Evolutionary conservation across 2,888 invertebrate genomes (phyloP), one percentile per base, ranked within the genome.

Genomic region (Nyleta sp.): DNA sequence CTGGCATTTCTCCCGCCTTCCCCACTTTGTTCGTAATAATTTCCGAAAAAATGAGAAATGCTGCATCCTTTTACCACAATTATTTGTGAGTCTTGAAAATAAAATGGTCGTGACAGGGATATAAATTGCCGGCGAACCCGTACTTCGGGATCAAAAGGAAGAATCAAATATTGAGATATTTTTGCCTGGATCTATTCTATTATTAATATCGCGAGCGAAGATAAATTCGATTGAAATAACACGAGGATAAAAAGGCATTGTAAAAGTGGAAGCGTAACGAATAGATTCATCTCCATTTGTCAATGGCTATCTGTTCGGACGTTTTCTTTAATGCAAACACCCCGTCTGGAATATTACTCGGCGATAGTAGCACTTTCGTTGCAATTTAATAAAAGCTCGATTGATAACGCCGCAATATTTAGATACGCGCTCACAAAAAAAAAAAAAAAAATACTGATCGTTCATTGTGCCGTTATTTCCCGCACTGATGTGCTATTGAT

Each of bases 321-420:
- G 28, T 53, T 67, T 72, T 67, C 53, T 53, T 67, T 72, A 72
- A 65, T 71, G 60, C 68, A 68, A 72, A 64, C 64, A 76, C 28
- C 67, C 57, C 22, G 55, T 73, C 67, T 81, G 80, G 80, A 81
- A 79, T 79, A 78, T 81, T 73, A 76, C 75, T 75, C 52, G 24
- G 55, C 50, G 76, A 81, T 76, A 72, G 40, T 24, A 59, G 44
- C 59, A 74, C 42, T 77, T 82, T 80, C 48, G 64, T 71, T 75
- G 70, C 70, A 71, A 78, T 81, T 70, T 72, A 78, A 75, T 71
- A 57, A 73, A 80, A 80, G 74, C 74, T 67, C 50, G 38, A 18
- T 46, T 38, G 78, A 80, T 74, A 78, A 55, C 70, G 44, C 24
- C n/a, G n/a, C 40, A 20, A 35, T 73, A 42, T 76, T 77, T 52